A percentile compares a stretch with the other conserved stretches of the same genome.
phyloP scores from a whole-genome alignment of 2,888 invertebrate species.

The Caenorhabditis sp. region DNA sequence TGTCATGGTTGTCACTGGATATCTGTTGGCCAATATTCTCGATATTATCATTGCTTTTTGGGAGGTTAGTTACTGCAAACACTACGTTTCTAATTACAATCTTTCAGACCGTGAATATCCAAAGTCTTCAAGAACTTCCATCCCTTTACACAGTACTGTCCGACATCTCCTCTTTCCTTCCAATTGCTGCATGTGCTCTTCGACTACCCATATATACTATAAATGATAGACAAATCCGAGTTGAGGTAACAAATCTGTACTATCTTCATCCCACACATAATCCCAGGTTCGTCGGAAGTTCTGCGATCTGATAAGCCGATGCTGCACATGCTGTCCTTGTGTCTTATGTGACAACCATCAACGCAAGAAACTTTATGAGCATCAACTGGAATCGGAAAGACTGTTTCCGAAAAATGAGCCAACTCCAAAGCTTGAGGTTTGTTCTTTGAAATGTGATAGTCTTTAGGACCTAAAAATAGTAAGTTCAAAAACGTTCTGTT shows the following conservation, averaged over 20 bases:
- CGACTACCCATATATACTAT: conserved; percentile 74
- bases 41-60: conserved; percentile 75
- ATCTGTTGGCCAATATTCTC: conserved; percentile 72
- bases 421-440: conserved; percentile 63
- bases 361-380: conserved; percentile 58
- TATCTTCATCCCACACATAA: neutral
- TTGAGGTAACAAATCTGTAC: conserved; percentile 66
- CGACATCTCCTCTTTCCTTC: conserved; percentile 76
- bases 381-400: conserved; percentile 49
- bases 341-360: conserved; percentile 42
- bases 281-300: conserved; percentile 65
- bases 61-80: conserved; percentile 58
- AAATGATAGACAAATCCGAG: conserved; percentile 73
- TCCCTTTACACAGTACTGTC: conserved; percentile 71
- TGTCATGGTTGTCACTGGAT: conserved; percentile 75
- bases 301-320: conserved; percentile 47
- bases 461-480: neutral
- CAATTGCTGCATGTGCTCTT: conserved; percentile 74
- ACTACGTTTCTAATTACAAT: neutral
- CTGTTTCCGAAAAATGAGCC: conserved; percentile 53
- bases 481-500: neutral
- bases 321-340: conserved; percentile 56
- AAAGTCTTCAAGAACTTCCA: conserved; percentile 58
- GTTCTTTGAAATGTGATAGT: neutral
- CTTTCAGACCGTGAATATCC: conserved; percentile 67